Evolutionary conservation across 2,797 vertebrate genomes (phyloP), one percentile per base, ranked within the genome.

Genomic region (Lacerta agilis): DNA sequence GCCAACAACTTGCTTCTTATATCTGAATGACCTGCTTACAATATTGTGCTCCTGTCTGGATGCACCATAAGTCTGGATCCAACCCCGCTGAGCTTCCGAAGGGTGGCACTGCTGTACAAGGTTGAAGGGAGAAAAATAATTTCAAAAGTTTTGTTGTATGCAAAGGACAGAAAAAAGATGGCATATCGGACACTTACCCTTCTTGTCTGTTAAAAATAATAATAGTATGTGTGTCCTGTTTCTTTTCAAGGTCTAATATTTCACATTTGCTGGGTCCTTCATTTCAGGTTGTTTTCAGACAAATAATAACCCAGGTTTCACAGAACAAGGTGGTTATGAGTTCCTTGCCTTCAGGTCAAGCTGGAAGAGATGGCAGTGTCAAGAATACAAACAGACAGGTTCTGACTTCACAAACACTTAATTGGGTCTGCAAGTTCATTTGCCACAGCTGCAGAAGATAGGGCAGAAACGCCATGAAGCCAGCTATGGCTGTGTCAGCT

Each of bases 311-410:
- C 58, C 61, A 38, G 23, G 58, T 82, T 82, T 8, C 0, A 2
- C 41, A 75, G 55, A 55, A 78, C 49, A 45, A 71, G 49, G 41
- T 1, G 0, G 17, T 3, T 0, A 0, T 0, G 11, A 36, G 36
- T 86, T 17, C 0, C 41, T 82, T 23, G 73, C 18, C 84, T 29
- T 8, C 41, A 45, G 23, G 55, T 20, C 0, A 2, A 61, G 33
- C 33, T 6, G 75, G 9, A 83, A 66, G 36, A 82, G 43, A 82
- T 0, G 38, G 1, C 64, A n/a, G 2, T 3, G 18, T 27, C 27
- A 66, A 55, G 45, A 25, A 18, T 77, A 72, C 38, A 55, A 75
- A 43, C 10, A 41, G 8, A 9, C 0, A 9, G 3, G 27, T 13
- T 38, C 73, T 8, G 10, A 17, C 29, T 82, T 8, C 2, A 38